phyloP scores from a whole-genome alignment of 2,797 vertebrate species.

The Fundulus diaphanus region DNA sequence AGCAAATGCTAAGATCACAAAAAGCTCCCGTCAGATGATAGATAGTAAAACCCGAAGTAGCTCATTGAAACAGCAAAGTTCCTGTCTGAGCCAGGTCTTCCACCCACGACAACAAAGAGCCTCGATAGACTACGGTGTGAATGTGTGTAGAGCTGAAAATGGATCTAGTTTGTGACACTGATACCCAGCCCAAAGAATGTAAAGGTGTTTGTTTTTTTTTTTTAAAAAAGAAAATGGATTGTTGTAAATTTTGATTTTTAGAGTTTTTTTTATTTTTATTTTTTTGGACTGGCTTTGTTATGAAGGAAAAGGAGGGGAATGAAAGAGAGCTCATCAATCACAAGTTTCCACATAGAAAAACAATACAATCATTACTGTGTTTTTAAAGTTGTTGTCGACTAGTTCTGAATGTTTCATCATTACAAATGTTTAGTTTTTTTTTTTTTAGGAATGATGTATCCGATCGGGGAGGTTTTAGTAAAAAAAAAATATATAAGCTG shows the following conservation, averaged over 20 bases:
- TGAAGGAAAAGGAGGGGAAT: slow-evolving; percentile 67
- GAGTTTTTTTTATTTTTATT: slow-evolving; percentile 26
- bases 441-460: slow-evolving; percentile 7
- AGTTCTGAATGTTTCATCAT: slow-evolving; percentile 55
- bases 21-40: slow-evolving; percentile 34
- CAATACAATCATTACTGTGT: slow-evolving; percentile 27
- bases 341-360: slow-evolving; percentile 33
- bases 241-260: slow-evolving; percentile 63
- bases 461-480: slow-evolving; percentile 8
- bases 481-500: slow-evolving; percentile 26
- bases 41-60: slow-evolving; percentile 16
- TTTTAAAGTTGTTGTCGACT: slow-evolving; percentile 29
- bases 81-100: slow-evolving; percentile 46
- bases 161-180: slow-evolving; percentile 69
- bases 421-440: slow-evolving; percentile 20
- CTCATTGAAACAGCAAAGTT: slow-evolving; percentile 30
- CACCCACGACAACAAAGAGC: slow-evolving; percentile 47
- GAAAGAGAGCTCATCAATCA: slow-evolving; percentile 27
- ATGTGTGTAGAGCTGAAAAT: slow-evolving; percentile 56
- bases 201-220: slow-evolving; percentile 58
- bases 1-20: slow-evolving; percentile 10
- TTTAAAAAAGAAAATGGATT: slow-evolving; percentile 74
- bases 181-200: slow-evolving; percentile 82
- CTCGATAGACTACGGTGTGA: slow-evolving; percentile 47
- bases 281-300: slow-evolving; percentile 49